Evolutionary conservation across 2,888 invertebrate species (phyloP).

Genomic region (Dilophus febrilis): DNA sequence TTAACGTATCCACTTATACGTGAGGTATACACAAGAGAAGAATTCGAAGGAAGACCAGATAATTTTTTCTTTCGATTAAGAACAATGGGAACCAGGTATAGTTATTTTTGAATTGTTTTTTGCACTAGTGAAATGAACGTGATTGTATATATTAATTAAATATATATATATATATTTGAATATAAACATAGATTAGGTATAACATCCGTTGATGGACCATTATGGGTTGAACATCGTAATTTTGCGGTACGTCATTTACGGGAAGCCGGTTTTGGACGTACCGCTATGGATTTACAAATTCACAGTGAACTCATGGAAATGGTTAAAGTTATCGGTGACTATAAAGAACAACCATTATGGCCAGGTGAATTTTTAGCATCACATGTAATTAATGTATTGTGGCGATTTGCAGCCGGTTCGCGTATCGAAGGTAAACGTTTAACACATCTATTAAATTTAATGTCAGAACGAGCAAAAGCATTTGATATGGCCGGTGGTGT

Average conservation of each 20-base stretch:
- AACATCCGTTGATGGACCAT: constrained; percentile 38
- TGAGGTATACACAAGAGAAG: constrained; percentile 37
- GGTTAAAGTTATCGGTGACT: constrained; percentile 17
- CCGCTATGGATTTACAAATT: constrained; percentile 35
- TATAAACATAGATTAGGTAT: constrained; percentile 25
- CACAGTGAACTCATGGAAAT: constrained; percentile 35
- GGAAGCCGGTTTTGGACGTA: constrained; percentile 38
- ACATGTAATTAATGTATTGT: constrained; percentile 45
- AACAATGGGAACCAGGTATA: constrained; percentile 41
- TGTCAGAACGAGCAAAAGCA: constrained; percentile 33
- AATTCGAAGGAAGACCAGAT: constrained; percentile 46
- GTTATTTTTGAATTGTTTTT: no score
- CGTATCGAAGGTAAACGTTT: constrained; percentile 31
- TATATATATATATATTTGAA: neutral
- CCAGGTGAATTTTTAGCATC: constrained; percentile 33
- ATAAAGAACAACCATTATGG: constrained; percentile 17
- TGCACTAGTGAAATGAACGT: no score
- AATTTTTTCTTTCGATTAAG: constrained; percentile 44
- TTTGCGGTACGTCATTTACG: constrained; percentile 37
- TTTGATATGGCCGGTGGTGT: constrained; percentile 40
- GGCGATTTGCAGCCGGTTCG: constrained; percentile 40
- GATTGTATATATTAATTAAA: no score
- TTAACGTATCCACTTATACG: constrained; percentile 34
- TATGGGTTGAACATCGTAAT: constrained; percentile 38
- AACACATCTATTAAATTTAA: constrained; percentile 29